Conservation (phyloP, 2,113 vertebrate genomes). For the Elephantulus edwardii region DNA sequence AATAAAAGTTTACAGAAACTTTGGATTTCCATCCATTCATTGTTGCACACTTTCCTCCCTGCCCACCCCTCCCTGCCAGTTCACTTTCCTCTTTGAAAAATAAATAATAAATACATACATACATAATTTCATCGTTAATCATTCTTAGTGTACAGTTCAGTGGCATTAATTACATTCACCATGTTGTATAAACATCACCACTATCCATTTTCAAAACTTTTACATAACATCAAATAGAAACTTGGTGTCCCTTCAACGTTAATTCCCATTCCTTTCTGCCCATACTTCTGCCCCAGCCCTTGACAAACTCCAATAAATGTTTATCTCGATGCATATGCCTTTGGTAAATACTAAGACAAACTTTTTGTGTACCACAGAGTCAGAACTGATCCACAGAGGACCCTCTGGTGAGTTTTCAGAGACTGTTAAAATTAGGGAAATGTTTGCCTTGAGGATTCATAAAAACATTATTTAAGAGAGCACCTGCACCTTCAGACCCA, state of each 20-base stretch:
- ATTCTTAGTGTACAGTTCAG: not conserved
- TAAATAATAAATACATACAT: too few relatives aligned
- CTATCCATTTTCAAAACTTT: not conserved
- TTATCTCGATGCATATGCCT: not conserved
- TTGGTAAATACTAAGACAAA: not conserved
- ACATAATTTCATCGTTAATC: too few relatives aligned
- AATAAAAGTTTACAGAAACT: too few relatives aligned
- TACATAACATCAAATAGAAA: not conserved
- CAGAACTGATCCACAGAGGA: too few relatives aligned
- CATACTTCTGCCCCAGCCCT: not conserved
- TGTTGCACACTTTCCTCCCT: too few relatives aligned
- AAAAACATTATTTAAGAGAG: conserved; percentile 34
- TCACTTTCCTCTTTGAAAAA: too few relatives aligned
- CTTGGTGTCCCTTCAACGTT: not conserved
- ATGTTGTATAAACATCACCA: not conserved
- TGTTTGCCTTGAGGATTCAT: not conserved
- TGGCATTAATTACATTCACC: not conserved
- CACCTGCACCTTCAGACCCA: conserved; percentile 2
- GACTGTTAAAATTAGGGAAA: too few relatives aligned
- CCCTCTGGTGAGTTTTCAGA: too few relatives aligned
- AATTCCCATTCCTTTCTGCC: not conserved
- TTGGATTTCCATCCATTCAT: too few relatives aligned
- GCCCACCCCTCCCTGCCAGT: too few relatives aligned
- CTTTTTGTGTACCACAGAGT: too few relatives aligned
- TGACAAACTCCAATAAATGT: not conserved